A percentile compares a stretch with the other conserved stretches of the same genome.
phyloP scores from a whole-genome alignment of 1,140 invertebrate species.

The Portunus trituberculatus region DNA sequence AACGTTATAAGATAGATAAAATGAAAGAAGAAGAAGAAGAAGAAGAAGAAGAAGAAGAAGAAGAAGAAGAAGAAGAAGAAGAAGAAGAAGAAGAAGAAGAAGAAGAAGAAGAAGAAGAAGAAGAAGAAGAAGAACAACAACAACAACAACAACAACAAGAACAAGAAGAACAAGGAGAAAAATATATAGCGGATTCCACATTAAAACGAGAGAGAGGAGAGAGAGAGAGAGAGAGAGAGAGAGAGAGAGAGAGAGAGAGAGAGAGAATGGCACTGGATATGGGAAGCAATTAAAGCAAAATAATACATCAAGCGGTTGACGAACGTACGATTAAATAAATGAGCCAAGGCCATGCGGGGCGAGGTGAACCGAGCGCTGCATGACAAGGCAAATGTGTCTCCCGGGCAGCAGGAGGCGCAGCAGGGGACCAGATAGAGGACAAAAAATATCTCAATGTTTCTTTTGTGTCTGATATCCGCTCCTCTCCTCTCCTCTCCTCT shows the following conservation, averaged over 20 bases:
- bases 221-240: neutral
- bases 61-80: neutral
- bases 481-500: no score
- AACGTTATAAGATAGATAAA: neutral
- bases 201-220: neutral
- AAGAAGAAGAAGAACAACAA: neutral
- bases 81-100: neutral
- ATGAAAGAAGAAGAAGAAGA: neutral
- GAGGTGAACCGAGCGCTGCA: neutral
- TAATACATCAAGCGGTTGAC: neutral
- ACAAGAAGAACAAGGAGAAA: neutral
- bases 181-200: neutral
- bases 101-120: conserved; percentile 16
- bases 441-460: no score
- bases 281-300: neutral
- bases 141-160: no score
- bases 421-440: no score
- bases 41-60: neutral
- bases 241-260: conserved; percentile 34
- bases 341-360: neutral
- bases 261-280: neutral
- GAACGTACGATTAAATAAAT: conserved; percentile 10
- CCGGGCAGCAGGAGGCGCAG: neutral
- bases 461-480: no score
- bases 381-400: neutral